Conservation (phyloP, 2,113 vertebrate species). For the Oceanodroma tethys region DNA sequence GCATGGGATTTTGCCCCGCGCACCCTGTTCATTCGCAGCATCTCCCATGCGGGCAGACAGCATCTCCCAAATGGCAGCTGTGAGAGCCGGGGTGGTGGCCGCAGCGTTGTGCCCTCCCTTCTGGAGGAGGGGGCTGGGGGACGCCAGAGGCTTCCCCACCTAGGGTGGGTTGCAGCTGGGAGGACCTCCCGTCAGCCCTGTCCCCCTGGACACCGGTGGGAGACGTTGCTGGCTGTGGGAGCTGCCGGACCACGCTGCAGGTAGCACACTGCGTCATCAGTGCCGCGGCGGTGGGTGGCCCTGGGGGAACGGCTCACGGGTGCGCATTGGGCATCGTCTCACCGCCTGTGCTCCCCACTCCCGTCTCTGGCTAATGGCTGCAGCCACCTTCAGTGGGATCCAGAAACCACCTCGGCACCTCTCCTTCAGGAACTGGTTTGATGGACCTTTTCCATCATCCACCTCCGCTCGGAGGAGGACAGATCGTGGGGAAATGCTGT, state of each 20-base stretch:
- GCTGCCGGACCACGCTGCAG: too few relatives aligned
- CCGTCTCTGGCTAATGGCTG: accelerated
- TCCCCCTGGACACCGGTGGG: too few relatives aligned
- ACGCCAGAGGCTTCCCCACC: accelerated
- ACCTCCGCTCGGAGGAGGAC: neutral
- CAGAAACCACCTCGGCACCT: neutral
- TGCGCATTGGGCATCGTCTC: accelerated
- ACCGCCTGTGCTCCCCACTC: accelerated
- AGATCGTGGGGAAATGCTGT: accelerated
- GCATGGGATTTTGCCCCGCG: accelerated
- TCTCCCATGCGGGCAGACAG: neutral
- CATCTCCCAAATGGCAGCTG: accelerated
- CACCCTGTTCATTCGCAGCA: neutral
- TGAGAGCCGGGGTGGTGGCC: neutral
- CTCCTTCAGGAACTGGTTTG: too few relatives aligned
- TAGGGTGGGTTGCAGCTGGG: neutral
- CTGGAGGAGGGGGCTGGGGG: too few relatives aligned
- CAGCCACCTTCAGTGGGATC: neutral
- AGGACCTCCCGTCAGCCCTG: accelerated
- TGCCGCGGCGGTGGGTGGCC: too few relatives aligned
- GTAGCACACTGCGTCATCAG: accelerated
- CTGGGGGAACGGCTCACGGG: neutral
- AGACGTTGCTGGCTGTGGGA: neutral
- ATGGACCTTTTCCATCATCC: neutral
- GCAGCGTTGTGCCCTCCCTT: accelerated